Percentiles rank a stretch among this genome's conserved stretches.
These are phyloP conservation scores for Cephalophus harveyi DNA, from an alignment of 2,113 vertebrate species.

Conservation along the genomic window DNA sequence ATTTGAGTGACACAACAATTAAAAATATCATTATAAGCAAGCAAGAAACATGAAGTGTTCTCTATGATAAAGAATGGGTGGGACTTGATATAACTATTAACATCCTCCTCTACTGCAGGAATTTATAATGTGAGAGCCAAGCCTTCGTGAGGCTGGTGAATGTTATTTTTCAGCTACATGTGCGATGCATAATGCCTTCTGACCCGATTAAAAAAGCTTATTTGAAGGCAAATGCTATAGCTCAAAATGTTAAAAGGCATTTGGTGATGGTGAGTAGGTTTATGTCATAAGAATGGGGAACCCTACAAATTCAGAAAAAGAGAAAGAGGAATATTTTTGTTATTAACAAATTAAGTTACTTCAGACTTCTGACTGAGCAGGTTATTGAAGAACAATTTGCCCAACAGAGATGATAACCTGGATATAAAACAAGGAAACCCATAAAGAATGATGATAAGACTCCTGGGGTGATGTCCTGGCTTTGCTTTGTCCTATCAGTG, in stretches of 20 bases:
- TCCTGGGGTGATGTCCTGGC: neutral
- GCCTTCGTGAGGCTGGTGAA: neutral
- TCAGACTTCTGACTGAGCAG: slow-evolving; percentile 37
- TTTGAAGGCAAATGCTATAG: slow-evolving; percentile 23
- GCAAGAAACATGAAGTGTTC: neutral
- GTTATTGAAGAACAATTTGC: slow-evolving; percentile 31
- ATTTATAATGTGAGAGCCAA: neutral
- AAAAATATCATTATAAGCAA: slow-evolving; percentile 41
- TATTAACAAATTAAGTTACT: neutral
- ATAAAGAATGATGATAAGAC: neutral
- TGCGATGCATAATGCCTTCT: neutral
- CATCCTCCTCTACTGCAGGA: neutral
- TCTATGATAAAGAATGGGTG: slow-evolving; percentile 18
- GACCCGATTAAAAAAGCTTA: slow-evolving; percentile 22
- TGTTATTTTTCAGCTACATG: neutral
- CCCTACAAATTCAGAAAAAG: neutral
- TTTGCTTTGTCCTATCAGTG: neutral
- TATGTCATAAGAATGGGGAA: neutral
- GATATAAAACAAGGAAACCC: neutral
- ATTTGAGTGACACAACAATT: slow-evolving; percentile 7
- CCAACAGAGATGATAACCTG: neutral
- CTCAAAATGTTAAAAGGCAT: slow-evolving; percentile 24
- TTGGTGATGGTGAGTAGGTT: neutral
- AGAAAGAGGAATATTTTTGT: neutral
- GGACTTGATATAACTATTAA: neutral